Evolutionary conservation across 2,888 invertebrate genomes (phyloP).

Genomic region (Seira ritae): DNA sequence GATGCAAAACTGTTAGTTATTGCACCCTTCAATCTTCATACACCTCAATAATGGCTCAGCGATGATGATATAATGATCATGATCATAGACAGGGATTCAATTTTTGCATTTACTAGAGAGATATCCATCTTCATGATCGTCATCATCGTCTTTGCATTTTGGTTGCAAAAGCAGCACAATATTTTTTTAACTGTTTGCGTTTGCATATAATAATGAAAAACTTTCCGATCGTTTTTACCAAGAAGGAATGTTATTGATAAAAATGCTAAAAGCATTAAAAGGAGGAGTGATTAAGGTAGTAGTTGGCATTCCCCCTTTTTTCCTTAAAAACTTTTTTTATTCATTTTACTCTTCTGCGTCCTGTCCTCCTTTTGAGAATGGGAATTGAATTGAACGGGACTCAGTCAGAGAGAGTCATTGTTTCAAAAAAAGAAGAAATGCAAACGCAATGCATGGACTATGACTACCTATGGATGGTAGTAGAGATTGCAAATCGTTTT

Average conservation of each 20-base stretch:
- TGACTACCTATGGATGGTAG: no score
- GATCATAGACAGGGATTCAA: neutral
- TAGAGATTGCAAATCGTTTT: no score
- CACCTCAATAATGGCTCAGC: neutral
- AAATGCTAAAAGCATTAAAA: no score
- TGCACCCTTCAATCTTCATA: slow-evolving; percentile 10
- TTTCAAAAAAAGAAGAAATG: no score
- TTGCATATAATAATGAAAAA: no score
- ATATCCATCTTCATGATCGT: neutral
- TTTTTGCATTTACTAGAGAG: slow-evolving; percentile 1
- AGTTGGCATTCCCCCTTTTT: slow-evolving; percentile 48
- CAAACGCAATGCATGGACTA: no score
- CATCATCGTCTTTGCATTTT: neutral
- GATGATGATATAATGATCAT: neutral
- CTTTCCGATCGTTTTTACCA: no score
- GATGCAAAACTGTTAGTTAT: slow-evolving; percentile 9
- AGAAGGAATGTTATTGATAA: slow-evolving; percentile 13
- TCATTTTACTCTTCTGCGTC: no score
- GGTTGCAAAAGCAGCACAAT: neutral
- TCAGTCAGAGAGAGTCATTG: no score
- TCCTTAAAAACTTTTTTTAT: slow-evolving; percentile 39
- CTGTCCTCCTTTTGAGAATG: no score
- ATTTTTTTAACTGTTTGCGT: no score
- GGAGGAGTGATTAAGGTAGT: neutral
- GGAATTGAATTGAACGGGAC: no score